These are phyloP conservation scores for Drosophila neocordata DNA, from an alignment of 1,140 invertebrate genomes.

Conservation along the genomic window DNA sequence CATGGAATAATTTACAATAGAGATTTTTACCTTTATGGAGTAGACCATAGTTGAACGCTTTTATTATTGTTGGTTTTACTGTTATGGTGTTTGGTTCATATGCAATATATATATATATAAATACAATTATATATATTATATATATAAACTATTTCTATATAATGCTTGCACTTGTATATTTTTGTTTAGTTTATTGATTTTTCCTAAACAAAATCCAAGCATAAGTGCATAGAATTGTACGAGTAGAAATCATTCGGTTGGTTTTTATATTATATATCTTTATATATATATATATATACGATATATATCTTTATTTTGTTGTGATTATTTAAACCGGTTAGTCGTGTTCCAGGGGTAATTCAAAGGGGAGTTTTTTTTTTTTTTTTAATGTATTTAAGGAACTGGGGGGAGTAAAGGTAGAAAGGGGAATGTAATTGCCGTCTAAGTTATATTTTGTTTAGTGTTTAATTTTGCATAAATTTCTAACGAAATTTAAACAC, in stretches of 20 bases:
- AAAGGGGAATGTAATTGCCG: not conserved
- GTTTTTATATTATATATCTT: no score
- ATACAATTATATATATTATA: not conserved
- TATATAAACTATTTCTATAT: not conserved
- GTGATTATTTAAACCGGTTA: not conserved
- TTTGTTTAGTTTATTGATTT: conserved; percentile 10
- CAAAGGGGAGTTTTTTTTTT: not conserved
- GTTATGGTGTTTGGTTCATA: conserved; percentile 26
- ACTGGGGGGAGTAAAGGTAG: not conserved
- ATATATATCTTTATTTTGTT: not conserved
- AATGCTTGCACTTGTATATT: not conserved
- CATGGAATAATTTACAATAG: conserved; percentile 5
- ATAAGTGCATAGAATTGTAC: not conserved
- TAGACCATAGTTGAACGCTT: conserved; percentile 55
- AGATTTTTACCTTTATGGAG: conserved; percentile 62
- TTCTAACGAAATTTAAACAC: not conserved
- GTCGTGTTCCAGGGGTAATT: not conserved
- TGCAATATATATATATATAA: conserved; percentile 7
- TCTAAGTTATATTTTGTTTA: conserved; percentile 4
- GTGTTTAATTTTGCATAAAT: conserved; percentile 19
- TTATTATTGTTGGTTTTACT: conserved; percentile 20
- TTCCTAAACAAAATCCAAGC: not conserved
- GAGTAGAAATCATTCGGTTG: no score
- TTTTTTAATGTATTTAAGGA: no score
- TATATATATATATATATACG: not conserved